Conservation (phyloP, 2,113 vertebrate genomes). For the Cyprinodon tularosa region DNA sequence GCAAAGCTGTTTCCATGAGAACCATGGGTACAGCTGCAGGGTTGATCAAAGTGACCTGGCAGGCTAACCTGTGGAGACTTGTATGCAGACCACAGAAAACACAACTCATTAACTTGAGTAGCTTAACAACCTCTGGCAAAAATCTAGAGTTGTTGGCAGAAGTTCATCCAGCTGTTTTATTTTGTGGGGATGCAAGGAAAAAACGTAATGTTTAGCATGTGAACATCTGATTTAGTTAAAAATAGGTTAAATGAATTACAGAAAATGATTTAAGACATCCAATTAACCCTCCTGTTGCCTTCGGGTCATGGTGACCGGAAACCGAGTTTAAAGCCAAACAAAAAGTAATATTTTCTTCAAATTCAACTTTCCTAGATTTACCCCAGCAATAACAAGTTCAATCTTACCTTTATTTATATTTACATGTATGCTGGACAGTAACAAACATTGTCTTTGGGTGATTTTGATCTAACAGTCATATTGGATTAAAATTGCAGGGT, state of each 20-base stretch:
- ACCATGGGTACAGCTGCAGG: slow-evolving; percentile 27
- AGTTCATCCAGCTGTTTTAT: background rate
- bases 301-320: no score
- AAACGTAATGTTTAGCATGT: background rate
- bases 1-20: slow-evolving; percentile 10
- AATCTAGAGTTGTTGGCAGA: background rate
- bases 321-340: no score
- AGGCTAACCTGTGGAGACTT: background rate
- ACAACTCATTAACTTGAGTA: slow-evolving; percentile 48
- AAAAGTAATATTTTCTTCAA: no score
- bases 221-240: background rate
- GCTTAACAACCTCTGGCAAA: slow-evolving; percentile 7
- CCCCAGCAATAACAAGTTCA: no score
- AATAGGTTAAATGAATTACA: background rate
- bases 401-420: no score
- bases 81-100: slow-evolving; percentile 7
- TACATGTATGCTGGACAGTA: no score
- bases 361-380: no score
- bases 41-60: slow-evolving; percentile 44
- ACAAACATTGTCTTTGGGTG: no score
- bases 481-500: no score
- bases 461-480: no score
- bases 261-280: background rate
- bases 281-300: no score
- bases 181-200: background rate